Evolutionary conservation across 2,113 vertebrate species (phyloP), one percentile per base, ranked within the genome.

Genomic region (Butorides virescens): DNA sequence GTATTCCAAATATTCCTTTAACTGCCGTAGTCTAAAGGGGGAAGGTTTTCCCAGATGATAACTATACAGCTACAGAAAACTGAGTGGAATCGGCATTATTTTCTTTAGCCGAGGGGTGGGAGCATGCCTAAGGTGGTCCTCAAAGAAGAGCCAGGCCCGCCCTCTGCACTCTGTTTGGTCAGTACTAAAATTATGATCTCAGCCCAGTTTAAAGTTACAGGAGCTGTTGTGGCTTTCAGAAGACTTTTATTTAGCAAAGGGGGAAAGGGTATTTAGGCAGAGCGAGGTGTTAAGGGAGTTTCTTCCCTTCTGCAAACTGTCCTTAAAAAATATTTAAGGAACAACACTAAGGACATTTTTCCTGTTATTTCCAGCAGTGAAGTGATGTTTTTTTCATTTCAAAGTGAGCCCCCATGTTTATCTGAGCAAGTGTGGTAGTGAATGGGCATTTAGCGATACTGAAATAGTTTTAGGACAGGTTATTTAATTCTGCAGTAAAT

Each of bases 171-270:
- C 96, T 97, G 97, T 98, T 97, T 98, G 98, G 98, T 96, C 95
- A 59, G 93, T n/a, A 77, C 82, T 49, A 59, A 77, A 97, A 61
- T 90, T 73, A 94, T 95, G 97, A 98, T 91, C 97, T 97, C 97
- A 97, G 95, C 93, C 76, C 96, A 96, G 98, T 98, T 98, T 98
- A 98, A 97, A 97, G 98, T 98, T 98, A 98, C 98, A 98, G 96
- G 97, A 93, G 84, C 96, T 65, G 74, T 68, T 61, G 95, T 92
- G 78, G 96, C 79, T 97, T 92, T 70, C 92, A 70, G 89, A 59
- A 92, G 75, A 80, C 56, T 97, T 93, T 96, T 97, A 95, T 93
- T 92, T 97, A 94, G 97, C 77, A 86, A 80, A 63, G 56, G 11
- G 67, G 72, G 23, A 47, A 76, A 63, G 84, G 39, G 62, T 71